These are phyloP conservation scores for Sarcophaga variegata DNA, from an alignment of 2,888 invertebrate species.

Conservation along the genomic window DNA sequence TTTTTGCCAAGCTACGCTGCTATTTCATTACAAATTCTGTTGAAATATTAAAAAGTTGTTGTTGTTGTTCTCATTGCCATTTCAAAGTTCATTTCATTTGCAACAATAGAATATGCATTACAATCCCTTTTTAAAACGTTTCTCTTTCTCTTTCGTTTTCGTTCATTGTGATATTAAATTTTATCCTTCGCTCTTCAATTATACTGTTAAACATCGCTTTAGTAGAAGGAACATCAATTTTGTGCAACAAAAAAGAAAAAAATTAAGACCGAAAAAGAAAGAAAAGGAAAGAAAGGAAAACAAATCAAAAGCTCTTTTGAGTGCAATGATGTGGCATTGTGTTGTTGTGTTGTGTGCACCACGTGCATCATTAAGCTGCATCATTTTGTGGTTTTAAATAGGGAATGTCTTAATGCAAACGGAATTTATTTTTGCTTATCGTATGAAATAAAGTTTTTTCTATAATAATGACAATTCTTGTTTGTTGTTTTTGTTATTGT, in stretches of 20 bases:
- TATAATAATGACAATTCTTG: constrained; percentile 48
- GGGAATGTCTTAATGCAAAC: constrained; percentile 60
- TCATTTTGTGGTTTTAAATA: constrained; percentile 63
- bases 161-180: constrained; percentile 39
- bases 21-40: neutral
- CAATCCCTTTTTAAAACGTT: neutral
- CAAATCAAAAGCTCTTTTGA: constrained; percentile 59
- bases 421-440: constrained; percentile 32
- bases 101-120: constrained; percentile 29
- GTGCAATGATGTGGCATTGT: constrained; percentile 54
- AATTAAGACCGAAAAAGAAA: neutral
- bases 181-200: constrained; percentile 37
- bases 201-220: constrained; percentile 18
- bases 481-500: constrained; percentile 8
- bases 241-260: neutral
- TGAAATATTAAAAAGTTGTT: neutral
- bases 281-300: constrained; percentile 16
- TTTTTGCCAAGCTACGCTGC: neutral
- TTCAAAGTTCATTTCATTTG: constrained; percentile 22
- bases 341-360: constrained; percentile 42
- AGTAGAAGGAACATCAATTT: neutral
- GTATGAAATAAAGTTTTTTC: constrained; percentile 22
- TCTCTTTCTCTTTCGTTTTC: neutral
- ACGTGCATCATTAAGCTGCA: constrained; percentile 65
- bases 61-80: neutral